Evolutionary conservation across 2,888 invertebrate genomes (phyloP).

Genomic region (Ichneumoninae sp.): DNA sequence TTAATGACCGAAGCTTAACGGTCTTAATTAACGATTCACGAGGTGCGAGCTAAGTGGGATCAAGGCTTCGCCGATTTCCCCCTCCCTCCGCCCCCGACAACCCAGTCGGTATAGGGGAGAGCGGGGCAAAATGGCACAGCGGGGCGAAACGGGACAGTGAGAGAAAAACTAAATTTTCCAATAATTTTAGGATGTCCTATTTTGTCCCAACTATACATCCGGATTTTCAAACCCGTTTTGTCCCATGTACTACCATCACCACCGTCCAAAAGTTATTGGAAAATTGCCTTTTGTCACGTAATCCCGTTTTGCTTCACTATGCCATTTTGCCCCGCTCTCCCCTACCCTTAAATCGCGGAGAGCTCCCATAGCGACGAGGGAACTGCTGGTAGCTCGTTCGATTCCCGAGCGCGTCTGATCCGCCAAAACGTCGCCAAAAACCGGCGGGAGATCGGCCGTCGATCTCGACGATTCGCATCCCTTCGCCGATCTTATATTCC

Average conservation of each 20-base stretch:
- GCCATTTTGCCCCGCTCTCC: too few species aligned
- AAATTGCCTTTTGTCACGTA: too few species aligned
- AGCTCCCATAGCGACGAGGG: conserved; percentile 5
- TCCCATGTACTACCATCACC: too few species aligned
- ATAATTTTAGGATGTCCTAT: too few species aligned
- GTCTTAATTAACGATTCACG: conserved; percentile 70
- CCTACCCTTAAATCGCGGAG: conserved; percentile 24
- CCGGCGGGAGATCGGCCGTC: conserved; percentile 13
- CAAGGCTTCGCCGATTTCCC: conserved; percentile 45
- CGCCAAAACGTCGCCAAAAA: conserved; percentile 50
- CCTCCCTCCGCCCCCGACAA: conserved; percentile 17
- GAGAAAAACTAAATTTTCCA: too few species aligned
- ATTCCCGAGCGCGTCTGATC: conserved; percentile 46
- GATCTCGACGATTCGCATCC: conserved; percentile 19
- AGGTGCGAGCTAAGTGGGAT: conserved; percentile 67
- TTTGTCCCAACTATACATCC: too few species aligned
- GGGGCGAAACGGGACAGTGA: too few species aligned
- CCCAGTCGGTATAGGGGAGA: conserved; percentile 29
- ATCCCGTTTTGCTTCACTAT: too few species aligned
- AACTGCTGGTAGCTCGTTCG: conserved; percentile 29
- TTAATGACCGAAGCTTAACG: conserved; percentile 65
- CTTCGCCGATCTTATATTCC: conserved; percentile 47
- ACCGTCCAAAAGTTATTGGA: too few species aligned
- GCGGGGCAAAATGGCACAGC: too few species aligned
- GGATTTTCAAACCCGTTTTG: too few species aligned